These are phyloP conservation scores for Lasiurus borealis DNA, from an alignment of 2,113 vertebrate species.

Conservation along the genomic window DNA sequence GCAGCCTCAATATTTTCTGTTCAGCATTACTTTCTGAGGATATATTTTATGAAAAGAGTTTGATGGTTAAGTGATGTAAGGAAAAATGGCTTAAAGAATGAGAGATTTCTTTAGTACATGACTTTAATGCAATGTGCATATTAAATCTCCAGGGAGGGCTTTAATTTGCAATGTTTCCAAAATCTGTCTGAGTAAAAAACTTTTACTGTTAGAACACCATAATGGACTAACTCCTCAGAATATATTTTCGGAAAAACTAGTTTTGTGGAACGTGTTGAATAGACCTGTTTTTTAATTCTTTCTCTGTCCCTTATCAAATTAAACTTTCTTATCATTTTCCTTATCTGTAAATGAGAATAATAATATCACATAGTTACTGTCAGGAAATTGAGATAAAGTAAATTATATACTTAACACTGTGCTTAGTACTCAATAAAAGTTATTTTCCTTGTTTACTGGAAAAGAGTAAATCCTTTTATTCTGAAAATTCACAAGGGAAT, in stretches of 20 bases:
- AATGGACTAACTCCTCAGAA: background rate
- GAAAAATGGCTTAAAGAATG: background rate
- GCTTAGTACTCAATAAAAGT: background rate
- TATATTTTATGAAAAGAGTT: background rate
- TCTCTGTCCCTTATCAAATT: conserved; percentile 3
- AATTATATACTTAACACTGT: background rate
- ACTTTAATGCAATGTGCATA: background rate
- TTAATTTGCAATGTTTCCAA: conserved; percentile 20
- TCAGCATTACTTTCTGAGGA: background rate
- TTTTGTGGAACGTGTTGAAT: background rate
- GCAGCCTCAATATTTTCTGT: background rate
- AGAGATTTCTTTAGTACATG: background rate
- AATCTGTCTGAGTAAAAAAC: background rate
- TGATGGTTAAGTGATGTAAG: background rate
- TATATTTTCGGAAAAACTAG: background rate
- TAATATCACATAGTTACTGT: background rate
- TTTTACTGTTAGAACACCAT: background rate
- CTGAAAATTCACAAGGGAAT: background rate
- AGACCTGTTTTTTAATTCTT: conserved; percentile 6
- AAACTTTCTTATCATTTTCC: conserved; percentile 4
- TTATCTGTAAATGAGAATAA: conserved; percentile 43
- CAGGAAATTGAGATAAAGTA: conserved; percentile 29
- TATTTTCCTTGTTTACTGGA: conserved; percentile 16
- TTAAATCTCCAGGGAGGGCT: background rate
- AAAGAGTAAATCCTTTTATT: conserved; percentile 25